Evolutionary conservation across 2,888 invertebrate genomes (phyloP).

Genomic region (Callyntrura guangdongensis): DNA sequence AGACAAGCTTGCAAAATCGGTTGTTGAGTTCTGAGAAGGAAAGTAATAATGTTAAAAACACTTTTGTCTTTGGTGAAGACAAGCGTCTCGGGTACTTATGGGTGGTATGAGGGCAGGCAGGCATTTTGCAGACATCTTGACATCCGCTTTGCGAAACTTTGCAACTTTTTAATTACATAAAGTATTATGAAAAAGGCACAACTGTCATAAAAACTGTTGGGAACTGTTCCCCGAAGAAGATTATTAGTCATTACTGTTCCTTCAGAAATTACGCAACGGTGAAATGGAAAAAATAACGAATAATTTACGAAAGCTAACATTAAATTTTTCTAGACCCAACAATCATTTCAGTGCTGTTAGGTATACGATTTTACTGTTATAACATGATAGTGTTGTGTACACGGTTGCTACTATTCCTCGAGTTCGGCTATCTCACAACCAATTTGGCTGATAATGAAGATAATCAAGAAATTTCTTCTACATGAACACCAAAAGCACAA

Average conservation of each 20-base stretch:
- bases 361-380: no score
- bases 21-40: not conserved
- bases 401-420: no score
- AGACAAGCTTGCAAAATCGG: not conserved
- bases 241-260: slow-evolving; percentile 18
- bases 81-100: slow-evolving; percentile 1
- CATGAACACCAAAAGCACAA: not conserved
- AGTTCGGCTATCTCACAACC: not conserved
- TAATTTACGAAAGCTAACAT: no score
- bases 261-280: slow-evolving; percentile 26
- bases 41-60: not conserved
- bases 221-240: not conserved
- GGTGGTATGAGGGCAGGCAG: not conserved
- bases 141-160: not conserved
- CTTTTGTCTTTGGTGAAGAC: not conserved
- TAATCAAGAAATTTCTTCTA: slow-evolving; percentile 44
- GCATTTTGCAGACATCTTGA: slow-evolving; percentile 15
- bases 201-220: not conserved
- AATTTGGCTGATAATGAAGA: slow-evolving; percentile 64
- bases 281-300: not conserved
- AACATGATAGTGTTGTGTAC: no score
- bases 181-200: not conserved
- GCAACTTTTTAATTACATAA: not conserved
- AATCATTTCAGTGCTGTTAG: no score
- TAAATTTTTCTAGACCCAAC: no score